A percentile compares a stretch with the other conserved stretches of the same genome.
Conservation (phyloP, 2,888 invertebrate genomes). For the Eristalis intricaria region DNA sequence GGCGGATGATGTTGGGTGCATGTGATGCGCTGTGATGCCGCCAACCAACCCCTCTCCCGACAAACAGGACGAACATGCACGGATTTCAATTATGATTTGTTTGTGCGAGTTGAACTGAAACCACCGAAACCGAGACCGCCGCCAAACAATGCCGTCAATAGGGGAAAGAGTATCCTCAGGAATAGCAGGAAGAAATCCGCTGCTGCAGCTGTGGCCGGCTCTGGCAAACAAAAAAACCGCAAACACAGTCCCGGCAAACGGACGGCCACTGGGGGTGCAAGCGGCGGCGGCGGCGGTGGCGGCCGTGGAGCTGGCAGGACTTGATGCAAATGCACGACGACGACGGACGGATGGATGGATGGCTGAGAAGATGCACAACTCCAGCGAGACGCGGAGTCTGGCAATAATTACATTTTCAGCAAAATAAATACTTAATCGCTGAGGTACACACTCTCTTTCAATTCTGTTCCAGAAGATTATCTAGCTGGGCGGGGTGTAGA, state of each 20-base stretch:
- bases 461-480: constrained; percentile 9
- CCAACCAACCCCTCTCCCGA: not conserved
- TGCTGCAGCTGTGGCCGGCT: constrained; percentile 74
- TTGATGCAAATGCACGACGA: not conserved
- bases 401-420: constrained; percentile 56
- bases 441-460: constrained; percentile 7
- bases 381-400: constrained; percentile 20
- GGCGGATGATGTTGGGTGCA: not conserved
- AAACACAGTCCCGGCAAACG: constrained; percentile 71
- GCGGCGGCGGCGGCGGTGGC: not conserved
- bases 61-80: constrained; percentile 78
- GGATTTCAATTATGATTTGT: constrained; percentile 81
- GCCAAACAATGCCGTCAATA: constrained; percentile 74
- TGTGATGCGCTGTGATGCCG: not conserved
- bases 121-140: constrained; percentile 77
- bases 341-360: not conserved
- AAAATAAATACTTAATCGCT: constrained; percentile 52
- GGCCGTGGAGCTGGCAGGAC: not conserved
- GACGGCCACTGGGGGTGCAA: not conserved
- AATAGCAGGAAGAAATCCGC: constrained; percentile 78
- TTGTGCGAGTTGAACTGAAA: constrained; percentile 79
- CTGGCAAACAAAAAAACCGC: constrained; percentile 76
- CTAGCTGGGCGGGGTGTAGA: not conserved
- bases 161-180: constrained; percentile 75
- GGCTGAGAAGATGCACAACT: not conserved